Percentiles rank a stretch among this genome's conserved stretches.
Conservation (phyloP, 2,797 vertebrate genomes). For the Lacerta bilineata region DNA sequence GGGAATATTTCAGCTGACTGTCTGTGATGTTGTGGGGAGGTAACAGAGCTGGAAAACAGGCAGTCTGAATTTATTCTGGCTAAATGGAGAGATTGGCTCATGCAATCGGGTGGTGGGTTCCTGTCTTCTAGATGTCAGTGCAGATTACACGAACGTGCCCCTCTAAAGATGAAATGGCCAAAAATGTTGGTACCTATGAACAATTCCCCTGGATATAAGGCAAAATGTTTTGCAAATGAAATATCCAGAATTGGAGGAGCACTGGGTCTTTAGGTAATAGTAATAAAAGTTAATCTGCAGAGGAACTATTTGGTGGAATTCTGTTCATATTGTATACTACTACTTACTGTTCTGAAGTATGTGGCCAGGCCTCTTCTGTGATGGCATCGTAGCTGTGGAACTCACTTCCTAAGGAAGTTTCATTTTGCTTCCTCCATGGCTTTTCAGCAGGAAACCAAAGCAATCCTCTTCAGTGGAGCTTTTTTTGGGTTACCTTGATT, state of each 20-base stretch:
- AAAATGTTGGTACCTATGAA: background rate
- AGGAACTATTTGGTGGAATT: background rate
- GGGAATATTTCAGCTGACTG: background rate
- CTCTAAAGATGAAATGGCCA: background rate
- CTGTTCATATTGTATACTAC: background rate
- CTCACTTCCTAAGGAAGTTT: background rate
- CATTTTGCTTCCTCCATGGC: background rate
- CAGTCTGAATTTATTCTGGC: background rate
- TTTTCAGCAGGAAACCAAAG: background rate
- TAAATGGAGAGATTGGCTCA: background rate
- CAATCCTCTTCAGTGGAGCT: background rate
- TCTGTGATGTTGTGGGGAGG: background rate
- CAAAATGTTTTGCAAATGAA: background rate
- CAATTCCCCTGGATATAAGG: background rate
- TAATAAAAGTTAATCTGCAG: background rate
- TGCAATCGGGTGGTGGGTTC: background rate
- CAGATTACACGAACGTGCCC: background rate
- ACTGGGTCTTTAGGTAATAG: background rate
- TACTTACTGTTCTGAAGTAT: background rate
- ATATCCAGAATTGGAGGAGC: background rate
- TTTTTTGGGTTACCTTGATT: background rate
- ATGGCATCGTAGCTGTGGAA: background rate
- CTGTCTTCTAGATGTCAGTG: background rate
- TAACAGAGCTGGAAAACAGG: background rate
- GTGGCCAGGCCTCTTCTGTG: background rate